Base-by-base conservation (phyloP, 2,888 invertebrate species). In the Drosophila macrospina region DNA sequence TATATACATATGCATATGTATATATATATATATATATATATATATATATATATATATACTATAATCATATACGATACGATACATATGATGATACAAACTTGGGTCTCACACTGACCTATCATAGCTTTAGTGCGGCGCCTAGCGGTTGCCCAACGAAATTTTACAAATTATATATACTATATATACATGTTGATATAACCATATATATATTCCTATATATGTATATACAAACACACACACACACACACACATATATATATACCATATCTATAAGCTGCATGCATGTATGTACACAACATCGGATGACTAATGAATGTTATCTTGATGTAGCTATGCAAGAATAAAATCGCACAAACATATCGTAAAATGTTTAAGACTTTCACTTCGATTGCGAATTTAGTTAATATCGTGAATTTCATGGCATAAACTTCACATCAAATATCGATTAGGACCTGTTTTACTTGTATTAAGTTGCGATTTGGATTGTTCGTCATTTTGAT, bases 121-220 rank as follows among this genome's bases (percentile, higher is more conserved):
- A 71, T 77, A 74, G 74, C 74, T 77, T 74, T 67, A 76, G 74
- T 24, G 42, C 28, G 66, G 42, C 59, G 30, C 30, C 52, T 16
- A 39, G n/a, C 28, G 55, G 42, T 32, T 51, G 42, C 41, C 59
- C 55, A 62, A 55, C 62, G 67, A 77, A 62, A 54, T 62, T 74
- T 62, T 74, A 86, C 74, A 83, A 78, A 81, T 59, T 64, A 69
- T 78, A 69, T 78, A 84, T 65, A 80, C 62, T 50, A 55, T 45
- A 73, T 67, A 61, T 48, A 64, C n/a, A n/a, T n/a, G n/a, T n/a
- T 36, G 8, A 39, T 44, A 47, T 32, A 32, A 13, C 7, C 30
- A 42, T 51, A 73, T 69, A 73, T 69, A 48, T 69, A 78, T 68
- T 26, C 45, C 61, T 44, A 70, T 68, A 50, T 54, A 51, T 52